Conservation (phyloP, 2,888 invertebrate genomes). For the Cacoxenus indagator region DNA sequence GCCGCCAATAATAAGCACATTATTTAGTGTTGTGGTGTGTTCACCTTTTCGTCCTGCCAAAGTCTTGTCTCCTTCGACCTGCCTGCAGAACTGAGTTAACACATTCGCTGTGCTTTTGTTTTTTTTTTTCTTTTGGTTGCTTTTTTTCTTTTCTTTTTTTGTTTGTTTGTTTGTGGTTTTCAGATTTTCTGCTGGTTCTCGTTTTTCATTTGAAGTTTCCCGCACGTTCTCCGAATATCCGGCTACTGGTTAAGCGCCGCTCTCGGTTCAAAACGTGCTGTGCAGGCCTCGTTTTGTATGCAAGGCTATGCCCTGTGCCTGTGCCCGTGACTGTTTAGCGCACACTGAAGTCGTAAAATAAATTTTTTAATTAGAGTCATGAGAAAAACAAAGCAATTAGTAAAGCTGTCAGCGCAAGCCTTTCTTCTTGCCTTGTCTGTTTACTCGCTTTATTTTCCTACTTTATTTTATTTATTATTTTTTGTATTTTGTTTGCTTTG, state of each 20-base stretch:
- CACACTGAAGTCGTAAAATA: constrained; percentile 54
- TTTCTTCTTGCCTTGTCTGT: constrained; percentile 25
- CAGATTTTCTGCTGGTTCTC: neutral
- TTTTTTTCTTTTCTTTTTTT: neutral
- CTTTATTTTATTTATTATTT: constrained; percentile 49
- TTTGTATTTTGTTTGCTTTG: neutral
- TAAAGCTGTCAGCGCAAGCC: constrained; percentile 58
- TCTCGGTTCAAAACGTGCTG: neutral
- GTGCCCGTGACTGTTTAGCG: constrained; percentile 18
- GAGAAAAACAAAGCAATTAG: constrained; percentile 62
- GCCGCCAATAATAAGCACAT: constrained; percentile 21
- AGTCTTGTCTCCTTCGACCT: neutral
- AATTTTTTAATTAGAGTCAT: constrained; percentile 62
- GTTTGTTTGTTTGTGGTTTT: neutral
- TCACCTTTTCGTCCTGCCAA: neutral
- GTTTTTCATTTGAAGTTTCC: neutral
- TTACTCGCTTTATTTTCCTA: constrained; percentile 44
- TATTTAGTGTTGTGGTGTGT: constrained; percentile 6
- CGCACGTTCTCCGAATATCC: neutral
- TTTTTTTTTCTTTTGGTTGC: neutral
- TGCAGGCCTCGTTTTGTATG: constrained; percentile 9
- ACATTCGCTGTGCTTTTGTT: neutral
- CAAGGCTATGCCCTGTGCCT: neutral
- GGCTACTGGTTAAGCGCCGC: neutral
- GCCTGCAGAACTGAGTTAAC: constrained; percentile 9